Base-by-base conservation (phyloP, 1,140 invertebrate genomes). In the Yoshiicerus persimilis region DNA sequence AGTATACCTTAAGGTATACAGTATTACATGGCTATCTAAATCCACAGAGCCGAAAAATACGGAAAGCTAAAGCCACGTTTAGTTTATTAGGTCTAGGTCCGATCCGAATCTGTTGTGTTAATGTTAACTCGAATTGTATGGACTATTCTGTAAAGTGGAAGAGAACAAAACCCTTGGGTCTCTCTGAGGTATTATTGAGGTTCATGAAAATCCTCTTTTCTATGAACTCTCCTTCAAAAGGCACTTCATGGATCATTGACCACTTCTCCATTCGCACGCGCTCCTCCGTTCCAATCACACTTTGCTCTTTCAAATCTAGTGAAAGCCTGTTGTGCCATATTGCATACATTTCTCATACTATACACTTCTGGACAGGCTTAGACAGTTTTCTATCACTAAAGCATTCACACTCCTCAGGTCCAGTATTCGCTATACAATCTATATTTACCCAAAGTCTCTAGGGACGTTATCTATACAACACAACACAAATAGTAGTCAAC, bases 211-310 rank as follows among this genome's bases (percentile, higher is more conserved):
- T 36, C 75, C 32, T 36, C 32, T 80, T 80, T 80, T 80, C 75
- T 80, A 80, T 80, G 34, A 80, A 38, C 34, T 80, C 34, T 80
- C 20, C 34, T 80, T 38, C 16, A 80, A 80, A 80, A 80, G 75
- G 87, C 56, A 70, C 66, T 88, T 88, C 87, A 88, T 88, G 87
- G 87, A 88, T 88, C 87, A 86, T 88, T 88, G 87, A 88, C 87
- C 87, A 88, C 87, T 88, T 88, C 84, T 86, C 87, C 87, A 88
- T 88, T 88, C 87, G 87, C 87, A 88, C 87, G 87, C 87, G 87
- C 70, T 88, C 84, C 70, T 88, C 84, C 20, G n/a, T 80, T 32
- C 75, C 32, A 36, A 80, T 80, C 75, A 80, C 75, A 80, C 75
- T 80, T 80, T n/a, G 13, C 75, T 34, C 75, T 80, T 80, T 80